Evolutionary conservation across 2,888 invertebrate genomes (phyloP), one percentile per base, ranked within the genome.

Genomic region (Pyrochroa serraticornis): DNA sequence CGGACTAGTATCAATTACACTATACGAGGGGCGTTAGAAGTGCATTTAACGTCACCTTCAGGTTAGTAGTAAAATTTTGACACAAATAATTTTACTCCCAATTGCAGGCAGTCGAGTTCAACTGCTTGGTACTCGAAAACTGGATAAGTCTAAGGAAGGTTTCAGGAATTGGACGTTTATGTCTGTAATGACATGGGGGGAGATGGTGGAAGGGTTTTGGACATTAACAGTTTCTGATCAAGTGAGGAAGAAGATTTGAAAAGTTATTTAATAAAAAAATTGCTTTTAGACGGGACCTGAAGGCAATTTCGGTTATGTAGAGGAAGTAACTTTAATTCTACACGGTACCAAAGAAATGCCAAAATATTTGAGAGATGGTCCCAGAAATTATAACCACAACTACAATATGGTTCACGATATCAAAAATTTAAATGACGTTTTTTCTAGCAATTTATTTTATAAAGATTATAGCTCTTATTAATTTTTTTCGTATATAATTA

Each of bases 151-250:
- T 0, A 73, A 75, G 0, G 79, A 82, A 6, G 95, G 94, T 2
- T 94, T 95, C 74, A 69, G 75, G 3, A 83, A 88, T 68, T 97
- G 96, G 96, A 88, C 87, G 6, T 89, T 97, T 71, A 91, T 91
- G 84, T 92, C 94, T 0, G 92, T 95, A 0, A 93, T 92, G 67
- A 91, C 90, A 0, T 97, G 96, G 96, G 95, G 93, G 0, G 96
- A 96, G 78, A 79, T 84, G 58, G 88, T 93, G 0, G 73, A 74
- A 7, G 95, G 95, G 0, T 71, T 78, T 9, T 92, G 92, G 92
- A 82, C 68, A 3, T 71, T 86, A 38, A 74, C 77, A 13, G 65
- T 86, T 42, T 67, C 75, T 37, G 86, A 86, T 68, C 71, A 76
- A 72, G 85, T 85, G 75, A 36, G 14, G n/a, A 13, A 42, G 34